Base-by-base conservation (phyloP, 2,113 vertebrate genomes). In the Elephas maximus region DNA sequence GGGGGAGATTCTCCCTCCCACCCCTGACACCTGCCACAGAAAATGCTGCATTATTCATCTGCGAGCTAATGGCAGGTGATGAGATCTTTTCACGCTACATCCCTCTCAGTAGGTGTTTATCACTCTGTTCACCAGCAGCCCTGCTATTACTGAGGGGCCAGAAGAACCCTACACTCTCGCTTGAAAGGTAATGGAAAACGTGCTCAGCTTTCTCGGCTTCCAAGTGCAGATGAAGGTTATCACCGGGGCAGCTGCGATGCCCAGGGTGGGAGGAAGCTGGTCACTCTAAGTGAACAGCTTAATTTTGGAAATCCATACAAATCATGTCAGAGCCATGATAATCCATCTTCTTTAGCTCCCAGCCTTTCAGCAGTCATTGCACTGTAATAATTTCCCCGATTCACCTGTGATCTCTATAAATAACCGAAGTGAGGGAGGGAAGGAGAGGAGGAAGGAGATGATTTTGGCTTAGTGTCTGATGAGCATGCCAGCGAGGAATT, bases 1-100 rank as follows among this genome's bases (percentile, higher is more conserved):
- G 88, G 98, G 98, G 98, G 98, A 98, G 97, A 97, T 98, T 98
- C 98, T 98, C 98, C 98, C 98, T 99, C 98, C 98, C 98, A 98
- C 98, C 98, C 98, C 98, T 99, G 99, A 99, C 98, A 99, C 98
- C 99, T 99, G 99, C 99, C 98, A 99, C 77, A 2, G 97, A 98
- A 98, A 98, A 98, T 98, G 98, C 98, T 99, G 99, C 99, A 99
- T 99, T 99, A 99, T 99, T 99, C 99, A 99, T 99, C 96, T 96
- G 98, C 0, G 97, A 98, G 98, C 98, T 99, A 99, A 99, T 99
- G 99, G 98, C 99, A 99, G 99, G 99, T 99, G 99, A 99, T 99
- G 99, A 99, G 99, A 99, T 99, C 99, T 99, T 99, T 99, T 99
- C 99, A 99, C 96, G 98, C 98, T 98, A 99, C 99, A 99, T 98